Evolutionary conservation across 2,797 vertebrate species (phyloP), one percentile per base, ranked within the genome.

Genomic region (Chromobotia macracanthus): DNA sequence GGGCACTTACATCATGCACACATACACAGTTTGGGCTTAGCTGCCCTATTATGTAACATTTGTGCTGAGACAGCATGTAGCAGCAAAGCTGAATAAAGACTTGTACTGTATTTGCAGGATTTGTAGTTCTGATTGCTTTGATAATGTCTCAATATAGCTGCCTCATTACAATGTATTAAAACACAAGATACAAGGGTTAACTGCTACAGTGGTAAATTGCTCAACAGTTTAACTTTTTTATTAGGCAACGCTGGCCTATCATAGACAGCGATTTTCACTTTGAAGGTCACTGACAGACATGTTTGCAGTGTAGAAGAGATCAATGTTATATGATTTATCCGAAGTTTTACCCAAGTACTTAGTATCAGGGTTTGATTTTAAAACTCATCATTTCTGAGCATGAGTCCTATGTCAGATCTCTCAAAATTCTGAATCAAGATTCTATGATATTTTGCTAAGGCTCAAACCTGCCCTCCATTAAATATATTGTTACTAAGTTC

Each of bases 141-240:
- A 48, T 48, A 53, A 50, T 63, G 44, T 50, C 7, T n/a, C 58
- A 63, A 25, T 8, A 50, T 16, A 25, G 61, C 13, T 21, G 60
- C 8, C 16, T 23, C 28, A 75, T 48, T 64, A 53, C 35, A 74
- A 75, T 13, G 60, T 38, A 41, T 75, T 64, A 21, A 75, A 64
- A 4, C 46, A 38, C 28, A 38, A 44, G 60, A 64, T 23, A 38
- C 48, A 64, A 4, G 13, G 25, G 63, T 74, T 63, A 63, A 63
- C 7, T 9, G 41, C n/a, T 35, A 35, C 31, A 35, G 6, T 35
- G 31, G 31, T 3, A 35, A 35, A 2, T 63, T 74, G 55, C 21
- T 19, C 23, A 46, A 72, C 15, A 28, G 10, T 73, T 73, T 51
- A 6, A 21, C 6, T 1, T 16, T 3, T 16, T 21, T 41, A 55